These are phyloP conservation scores for Galendromus occidentalis DNA, from an alignment of 1,140 invertebrate genomes.

Conservation along the genomic window DNA sequence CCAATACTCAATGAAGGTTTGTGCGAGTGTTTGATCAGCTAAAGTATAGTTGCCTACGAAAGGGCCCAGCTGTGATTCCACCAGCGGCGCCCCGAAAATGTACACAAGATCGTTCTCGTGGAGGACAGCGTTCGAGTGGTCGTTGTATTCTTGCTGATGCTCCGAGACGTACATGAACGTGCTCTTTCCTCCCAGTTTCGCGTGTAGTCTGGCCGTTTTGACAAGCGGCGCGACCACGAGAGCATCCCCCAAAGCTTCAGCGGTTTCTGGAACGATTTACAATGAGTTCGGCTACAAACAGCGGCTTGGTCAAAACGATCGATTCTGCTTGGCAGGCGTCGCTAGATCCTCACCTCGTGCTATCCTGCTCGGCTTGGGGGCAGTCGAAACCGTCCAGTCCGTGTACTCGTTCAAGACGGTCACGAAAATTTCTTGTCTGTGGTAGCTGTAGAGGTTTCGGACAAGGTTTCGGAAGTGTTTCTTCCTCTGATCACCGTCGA, in stretches of 20 bases:
- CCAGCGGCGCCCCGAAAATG: conserved; percentile 41
- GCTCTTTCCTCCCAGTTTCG: conserved; percentile 35
- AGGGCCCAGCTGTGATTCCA: conserved; percentile 46
- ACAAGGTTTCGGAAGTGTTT: conserved; percentile 75
- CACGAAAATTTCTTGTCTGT: conserved; percentile 19
- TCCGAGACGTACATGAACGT: conserved; percentile 31
- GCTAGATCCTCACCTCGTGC: background rate
- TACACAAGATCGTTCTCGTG: conserved; percentile 37
- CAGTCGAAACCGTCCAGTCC: conserved; percentile 59
- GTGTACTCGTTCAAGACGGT: conserved; percentile 62
- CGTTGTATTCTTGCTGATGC: conserved; percentile 41
- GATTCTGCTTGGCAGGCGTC: background rate
- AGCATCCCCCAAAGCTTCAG: conserved; percentile 31
- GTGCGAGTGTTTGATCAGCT: conserved; percentile 51
- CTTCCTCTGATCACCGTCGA: conserved; percentile 67
- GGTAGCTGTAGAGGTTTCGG: conserved; percentile 37
- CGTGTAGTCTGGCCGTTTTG: conserved; percentile 29
- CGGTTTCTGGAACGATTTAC: conserved; percentile 19
- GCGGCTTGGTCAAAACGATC: background rate
- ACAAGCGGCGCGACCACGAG: conserved; percentile 29
- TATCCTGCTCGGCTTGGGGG: conserved; percentile 34
- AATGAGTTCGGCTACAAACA: background rate
- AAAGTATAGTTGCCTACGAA: conserved; percentile 48
- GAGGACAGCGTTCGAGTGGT: conserved; percentile 35
- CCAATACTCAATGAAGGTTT: conserved; percentile 65